Evolutionary conservation across 2,888 invertebrate genomes (phyloP), one percentile per base, ranked within the genome.

Genomic region (Dynastes maya): DNA sequence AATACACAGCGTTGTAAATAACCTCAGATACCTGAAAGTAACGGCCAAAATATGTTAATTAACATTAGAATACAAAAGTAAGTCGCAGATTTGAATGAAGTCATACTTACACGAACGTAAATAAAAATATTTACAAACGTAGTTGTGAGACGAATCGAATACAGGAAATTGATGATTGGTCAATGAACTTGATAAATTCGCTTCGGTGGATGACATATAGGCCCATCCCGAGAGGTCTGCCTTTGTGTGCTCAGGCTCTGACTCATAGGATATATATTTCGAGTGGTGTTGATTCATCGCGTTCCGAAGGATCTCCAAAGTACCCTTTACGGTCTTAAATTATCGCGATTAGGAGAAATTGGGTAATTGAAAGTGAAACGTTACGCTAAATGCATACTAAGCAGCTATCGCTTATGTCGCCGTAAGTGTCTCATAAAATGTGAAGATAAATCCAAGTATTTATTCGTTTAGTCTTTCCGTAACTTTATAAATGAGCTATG

Each of bases 121-220:
- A 70, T 55, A 70, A 70, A 70, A 51, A 70, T 70, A 53, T 70
- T 70, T 70, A 70, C 70, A 70, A 70, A 53, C 70, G 58, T 11
- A 8, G 40, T 58, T 13, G 40, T 40, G 72, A 72, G 9, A 37
- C 32, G 27, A 71, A 71, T 16, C 55, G 16, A 29, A 55, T 58
- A 55, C 72, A 72, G 72, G 72, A 72, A 58, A 72, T 72, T 72
- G 72, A 72, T 72, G 58, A 37, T 72, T 72, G 72, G 72, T 72
- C 72, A 72, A 72, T 58, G 72, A 72, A 72, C 72, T 58, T 72
- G 40, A 58, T 72, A 72, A 72, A 72, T 72, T 72, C 58, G 72
- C 58, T 58, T 37, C 71, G 55, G 29, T 32, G 16, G 22, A 49
- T 32, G 64, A 37, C 64, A 37, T 22, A 22, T 64, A 64, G 71